These are phyloP conservation scores for Globia sparganii DNA, from an alignment of 2,888 invertebrate genomes.

Conservation along the genomic window DNA sequence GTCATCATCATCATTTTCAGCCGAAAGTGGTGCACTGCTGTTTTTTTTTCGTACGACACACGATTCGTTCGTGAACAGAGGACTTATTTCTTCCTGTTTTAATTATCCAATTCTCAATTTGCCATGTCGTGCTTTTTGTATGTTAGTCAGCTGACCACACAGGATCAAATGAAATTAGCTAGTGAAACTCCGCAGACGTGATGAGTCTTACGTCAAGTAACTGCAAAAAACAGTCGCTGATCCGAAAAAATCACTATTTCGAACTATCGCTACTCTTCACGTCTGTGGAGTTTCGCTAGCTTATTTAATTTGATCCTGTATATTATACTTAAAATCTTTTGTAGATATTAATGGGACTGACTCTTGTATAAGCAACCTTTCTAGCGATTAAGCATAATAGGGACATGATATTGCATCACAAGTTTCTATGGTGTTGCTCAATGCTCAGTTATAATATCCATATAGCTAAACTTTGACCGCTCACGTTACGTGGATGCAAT, in stretches of 20 bases:
- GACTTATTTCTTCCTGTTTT: background rate
- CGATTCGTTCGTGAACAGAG: background rate
- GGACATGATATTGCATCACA: background rate
- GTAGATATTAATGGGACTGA: no score
- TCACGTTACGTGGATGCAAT: slow-evolving; percentile 1
- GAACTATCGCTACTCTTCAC: no score
- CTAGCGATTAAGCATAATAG: background rate
- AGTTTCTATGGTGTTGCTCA: background rate
- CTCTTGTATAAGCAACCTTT: background rate
- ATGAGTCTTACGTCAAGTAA: background rate
- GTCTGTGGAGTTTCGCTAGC: no score
- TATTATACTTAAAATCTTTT: no score
- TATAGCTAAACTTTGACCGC: slow-evolving; percentile 19
- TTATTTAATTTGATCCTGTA: background rate
- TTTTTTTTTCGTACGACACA: background rate
- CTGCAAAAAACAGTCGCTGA: background rate
- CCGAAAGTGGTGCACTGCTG: no score
- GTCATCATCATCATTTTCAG: no score
- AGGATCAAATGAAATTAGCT: background rate
- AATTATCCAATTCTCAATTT: background rate
- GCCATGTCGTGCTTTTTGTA: background rate
- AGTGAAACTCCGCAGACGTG: background rate
- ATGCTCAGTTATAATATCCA: slow-evolving; percentile 6
- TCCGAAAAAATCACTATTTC: no score
- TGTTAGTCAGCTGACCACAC: no score